Evolutionary conservation across 2,888 invertebrate species (phyloP).

Genomic region (Euproctis similis): DNA sequence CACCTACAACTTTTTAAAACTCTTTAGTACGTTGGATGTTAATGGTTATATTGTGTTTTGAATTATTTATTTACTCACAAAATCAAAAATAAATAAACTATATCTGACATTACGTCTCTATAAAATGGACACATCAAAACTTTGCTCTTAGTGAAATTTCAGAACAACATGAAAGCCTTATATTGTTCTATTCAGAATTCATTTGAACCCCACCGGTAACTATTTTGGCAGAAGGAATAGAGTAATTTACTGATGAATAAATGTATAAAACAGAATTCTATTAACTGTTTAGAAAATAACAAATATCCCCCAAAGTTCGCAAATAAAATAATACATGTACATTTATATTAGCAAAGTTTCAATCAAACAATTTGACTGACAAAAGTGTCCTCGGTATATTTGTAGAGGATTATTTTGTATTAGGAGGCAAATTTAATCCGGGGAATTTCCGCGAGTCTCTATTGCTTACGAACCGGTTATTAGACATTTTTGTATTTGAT

Average conservation of each 20-base stretch:
- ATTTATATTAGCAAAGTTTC: constrained; percentile 20
- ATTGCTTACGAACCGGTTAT: too few relatives aligned
- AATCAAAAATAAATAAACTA: too few relatives aligned
- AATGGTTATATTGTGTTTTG: too few relatives aligned
- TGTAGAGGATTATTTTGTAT: constrained; percentile 22
- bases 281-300: constrained; percentile 11
- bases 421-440: constrained; percentile 22
- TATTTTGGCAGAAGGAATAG: too few relatives aligned
- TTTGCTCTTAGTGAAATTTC: constrained; percentile 2
- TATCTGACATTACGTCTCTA: background rate
- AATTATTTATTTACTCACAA: too few relatives aligned
- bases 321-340: constrained; percentile 20
- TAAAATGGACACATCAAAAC: constrained; percentile 1
- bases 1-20: too few relatives aligned
- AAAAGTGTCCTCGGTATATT: constrained; percentile 15
- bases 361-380: constrained; percentile 19
- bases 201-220: constrained; percentile 10
- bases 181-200: constrained; percentile 6
- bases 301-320: constrained; percentile 12
- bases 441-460: too few relatives aligned
- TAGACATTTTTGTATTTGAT: too few relatives aligned
- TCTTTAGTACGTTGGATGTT: too few relatives aligned
- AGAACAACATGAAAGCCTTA: constrained; percentile 3
- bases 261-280: constrained; percentile 15
- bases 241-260: constrained; percentile 7